Percentiles rank a stretch among this genome's conserved stretches.
Conservation (phyloP, 2,888 invertebrate species). For the Automeris io region DNA sequence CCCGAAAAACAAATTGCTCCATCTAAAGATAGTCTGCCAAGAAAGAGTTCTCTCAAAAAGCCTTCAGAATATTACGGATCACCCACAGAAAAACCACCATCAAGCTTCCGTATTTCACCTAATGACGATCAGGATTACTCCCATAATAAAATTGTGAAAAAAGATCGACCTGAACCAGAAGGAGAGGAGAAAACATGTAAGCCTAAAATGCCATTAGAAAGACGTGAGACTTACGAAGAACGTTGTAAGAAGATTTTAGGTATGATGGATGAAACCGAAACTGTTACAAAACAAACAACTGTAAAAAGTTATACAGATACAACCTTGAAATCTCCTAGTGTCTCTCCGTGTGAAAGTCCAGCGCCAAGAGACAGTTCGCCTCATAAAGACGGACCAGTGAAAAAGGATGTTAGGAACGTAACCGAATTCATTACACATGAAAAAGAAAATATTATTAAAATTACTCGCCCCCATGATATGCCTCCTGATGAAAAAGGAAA, state of each 20-base stretch:
- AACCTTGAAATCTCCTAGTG: conserved; percentile 37
- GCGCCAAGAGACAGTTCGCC: conserved; percentile 29
- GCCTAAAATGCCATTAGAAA: conserved; percentile 75
- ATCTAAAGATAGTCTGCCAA: conserved; percentile 49
- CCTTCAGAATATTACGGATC: conserved; percentile 40
- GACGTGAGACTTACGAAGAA: conserved; percentile 85
- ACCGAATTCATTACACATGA: conserved; percentile 38
- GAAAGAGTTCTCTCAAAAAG: conserved; percentile 69
- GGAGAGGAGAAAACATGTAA: conserved; percentile 37
- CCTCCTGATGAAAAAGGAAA: conserved; percentile 17
- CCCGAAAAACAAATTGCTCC: conserved; percentile 46
- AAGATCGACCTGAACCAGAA: conserved; percentile 35
- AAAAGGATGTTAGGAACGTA: conserved; percentile 23
- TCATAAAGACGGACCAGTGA: conserved; percentile 19
- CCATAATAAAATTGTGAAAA: conserved; percentile 40
- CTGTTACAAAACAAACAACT: conserved; percentile 24
- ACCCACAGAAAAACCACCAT: conserved; percentile 58
- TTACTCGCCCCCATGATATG: conserved; percentile 12
- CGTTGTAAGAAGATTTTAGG: conserved; percentile 83
- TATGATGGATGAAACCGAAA: conserved; percentile 62
- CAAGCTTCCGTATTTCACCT: conserved; percentile 57
- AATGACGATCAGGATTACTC: conserved; percentile 35
- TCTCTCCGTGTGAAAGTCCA: conserved; percentile 46
- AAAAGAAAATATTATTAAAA: conserved; percentile 28
- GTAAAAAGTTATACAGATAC: conserved; percentile 9